Percentiles rank a stretch among this genome's conserved stretches.
Conservation (phyloP, 2,797 vertebrate species). For the Falco cherrug region DNA sequence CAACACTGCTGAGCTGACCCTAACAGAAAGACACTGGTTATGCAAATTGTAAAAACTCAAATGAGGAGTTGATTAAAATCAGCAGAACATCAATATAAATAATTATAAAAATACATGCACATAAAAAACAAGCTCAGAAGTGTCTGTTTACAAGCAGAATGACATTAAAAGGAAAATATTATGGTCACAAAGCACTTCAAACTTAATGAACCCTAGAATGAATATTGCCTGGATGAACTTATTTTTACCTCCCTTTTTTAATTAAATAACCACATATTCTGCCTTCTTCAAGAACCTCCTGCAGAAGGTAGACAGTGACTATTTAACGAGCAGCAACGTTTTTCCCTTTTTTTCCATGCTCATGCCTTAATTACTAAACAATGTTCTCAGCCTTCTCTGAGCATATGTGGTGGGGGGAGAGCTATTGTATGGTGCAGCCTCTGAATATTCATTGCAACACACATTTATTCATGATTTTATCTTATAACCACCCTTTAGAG, state of each 20-base stretch:
- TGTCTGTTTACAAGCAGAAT: slow-evolving; percentile 16
- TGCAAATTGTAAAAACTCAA: neutral
- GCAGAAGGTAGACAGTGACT: neutral
- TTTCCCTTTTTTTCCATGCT: neutral
- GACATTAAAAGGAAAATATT: slow-evolving; percentile 29
- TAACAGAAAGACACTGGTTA: neutral
- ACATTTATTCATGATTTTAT: neutral
- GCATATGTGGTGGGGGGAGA: neutral
- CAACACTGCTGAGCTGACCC: neutral
- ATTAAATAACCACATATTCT: slow-evolving; percentile 12
- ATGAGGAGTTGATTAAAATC: slow-evolving; percentile 25
- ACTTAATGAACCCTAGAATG: slow-evolving; percentile 40
- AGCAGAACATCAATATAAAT: neutral
- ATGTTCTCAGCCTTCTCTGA: neutral
- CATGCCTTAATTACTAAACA: neutral
- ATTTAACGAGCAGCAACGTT: neutral
- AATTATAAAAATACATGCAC: neutral
- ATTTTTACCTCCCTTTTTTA: slow-evolving; percentile 31
- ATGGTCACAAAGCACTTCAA: neutral
- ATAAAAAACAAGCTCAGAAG: neutral
- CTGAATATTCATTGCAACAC: neutral
- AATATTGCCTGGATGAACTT: slow-evolving; percentile 5
- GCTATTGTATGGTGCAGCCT: neutral
- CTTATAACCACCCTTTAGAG: neutral
- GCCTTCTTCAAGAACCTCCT: neutral